Conservation (phyloP, 1,140 invertebrate genomes). For the Drosophila leontia region DNA sequence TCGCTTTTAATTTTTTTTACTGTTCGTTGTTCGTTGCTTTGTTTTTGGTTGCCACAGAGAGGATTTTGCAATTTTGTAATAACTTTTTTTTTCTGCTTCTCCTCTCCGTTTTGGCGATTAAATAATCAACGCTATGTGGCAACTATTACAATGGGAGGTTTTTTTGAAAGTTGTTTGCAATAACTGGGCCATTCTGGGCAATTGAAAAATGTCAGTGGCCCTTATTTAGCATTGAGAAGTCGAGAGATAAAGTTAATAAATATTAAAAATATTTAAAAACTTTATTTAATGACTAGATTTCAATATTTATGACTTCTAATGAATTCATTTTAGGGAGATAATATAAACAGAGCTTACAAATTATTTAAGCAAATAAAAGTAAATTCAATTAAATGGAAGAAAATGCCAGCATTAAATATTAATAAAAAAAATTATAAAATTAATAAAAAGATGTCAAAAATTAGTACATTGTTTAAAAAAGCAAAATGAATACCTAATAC, state of each 20-base stretch:
- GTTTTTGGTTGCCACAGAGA: constrained; percentile 32
- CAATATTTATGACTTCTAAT: too few species aligned
- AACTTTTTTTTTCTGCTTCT: constrained; percentile 49
- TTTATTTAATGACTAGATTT: too few species aligned
- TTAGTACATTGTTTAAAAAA: too few species aligned
- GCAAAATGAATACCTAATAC: too few species aligned
- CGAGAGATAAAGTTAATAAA: neutral
- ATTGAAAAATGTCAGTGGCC: neutral
- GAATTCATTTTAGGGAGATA: too few species aligned
- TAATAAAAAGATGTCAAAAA: too few species aligned
- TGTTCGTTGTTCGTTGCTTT: constrained; percentile 6
- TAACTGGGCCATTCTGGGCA: constrained; percentile 29
- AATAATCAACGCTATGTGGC: constrained; percentile 74
- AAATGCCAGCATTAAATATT: too few species aligned
- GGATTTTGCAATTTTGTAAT: constrained; percentile 79
- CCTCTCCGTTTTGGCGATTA: constrained; percentile 59
- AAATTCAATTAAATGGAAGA: too few species aligned
- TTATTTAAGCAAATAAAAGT: too few species aligned
- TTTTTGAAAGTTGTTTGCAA: constrained; percentile 41
- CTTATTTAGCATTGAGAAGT: neutral
- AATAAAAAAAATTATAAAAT: too few species aligned
- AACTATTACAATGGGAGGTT: constrained; percentile 51
- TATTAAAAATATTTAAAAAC: too few species aligned
- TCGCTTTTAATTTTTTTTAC: constrained; percentile 46
- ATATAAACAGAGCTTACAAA: too few species aligned